phyloP scores from a whole-genome alignment of 2,888 invertebrate species.

The Melanostoma scalare region DNA sequence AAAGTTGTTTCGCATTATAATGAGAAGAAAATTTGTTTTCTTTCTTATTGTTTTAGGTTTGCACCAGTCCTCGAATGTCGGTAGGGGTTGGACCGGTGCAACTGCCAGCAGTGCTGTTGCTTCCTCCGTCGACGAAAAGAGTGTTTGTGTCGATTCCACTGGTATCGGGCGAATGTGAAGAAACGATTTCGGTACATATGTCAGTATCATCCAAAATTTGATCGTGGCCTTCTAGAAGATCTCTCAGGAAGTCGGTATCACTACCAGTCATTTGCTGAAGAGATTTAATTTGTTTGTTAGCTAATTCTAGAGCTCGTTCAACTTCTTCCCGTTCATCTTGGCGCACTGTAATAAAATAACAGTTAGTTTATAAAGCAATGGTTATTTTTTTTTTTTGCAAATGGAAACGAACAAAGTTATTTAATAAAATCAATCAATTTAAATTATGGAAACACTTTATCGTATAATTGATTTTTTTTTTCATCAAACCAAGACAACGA shows the following conservation, averaged over 20 bases:
- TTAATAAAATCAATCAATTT: too few relatives aligned
- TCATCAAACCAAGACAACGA: too few relatives aligned
- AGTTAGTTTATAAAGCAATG: background rate
- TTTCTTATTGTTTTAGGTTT: slow-evolving; percentile 76
- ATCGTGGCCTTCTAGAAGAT: slow-evolving; percentile 80
- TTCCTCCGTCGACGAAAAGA: slow-evolving; percentile 78
- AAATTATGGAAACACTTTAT: too few relatives aligned
- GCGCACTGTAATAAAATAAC: slow-evolving; percentile 79
- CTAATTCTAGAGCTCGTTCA: slow-evolving; percentile 91
- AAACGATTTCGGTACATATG: slow-evolving; percentile 77
- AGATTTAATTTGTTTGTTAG: slow-evolving; percentile 88
- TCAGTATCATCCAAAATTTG: slow-evolving; percentile 80
- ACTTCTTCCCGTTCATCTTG: slow-evolving; percentile 94
- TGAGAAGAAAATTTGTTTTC: slow-evolving; percentile 47
- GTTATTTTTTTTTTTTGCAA: background rate
- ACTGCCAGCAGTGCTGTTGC: slow-evolving; percentile 74
- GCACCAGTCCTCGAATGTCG: slow-evolving; percentile 81
- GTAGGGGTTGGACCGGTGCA: slow-evolving; percentile 72
- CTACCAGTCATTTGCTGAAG: slow-evolving; percentile 85
- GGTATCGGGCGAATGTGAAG: slow-evolving; percentile 78
- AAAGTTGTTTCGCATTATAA: slow-evolving; percentile 38
- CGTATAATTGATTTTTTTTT: too few relatives aligned
- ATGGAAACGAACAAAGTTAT: too few relatives aligned
- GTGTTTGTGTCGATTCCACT: slow-evolving; percentile 79
- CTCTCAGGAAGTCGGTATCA: slow-evolving; percentile 80